Evolutionary conservation across 2,797 vertebrate species (phyloP), one percentile per base, ranked within the genome.

Genomic region (Lithobates pipiens): DNA sequence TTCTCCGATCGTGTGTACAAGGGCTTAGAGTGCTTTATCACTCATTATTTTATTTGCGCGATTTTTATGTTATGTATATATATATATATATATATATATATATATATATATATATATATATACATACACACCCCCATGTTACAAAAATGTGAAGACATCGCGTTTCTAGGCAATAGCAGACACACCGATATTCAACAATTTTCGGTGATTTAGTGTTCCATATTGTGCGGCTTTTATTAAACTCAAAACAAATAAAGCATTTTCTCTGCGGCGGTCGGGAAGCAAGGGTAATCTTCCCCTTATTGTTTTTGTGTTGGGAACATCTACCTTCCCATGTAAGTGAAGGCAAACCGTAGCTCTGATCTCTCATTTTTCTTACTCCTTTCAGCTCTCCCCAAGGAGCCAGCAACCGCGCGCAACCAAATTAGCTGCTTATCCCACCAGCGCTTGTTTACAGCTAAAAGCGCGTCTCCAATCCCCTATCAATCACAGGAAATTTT

Each of bases 351-450:
- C 61, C 1, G 6, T 65, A 21, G n/a, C 63, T 68, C 32, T 8
- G 25, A 25, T 77, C 32, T 21, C 57, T 78, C 16, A 78, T 68
- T 27, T 27, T 78, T 15, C 29, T 65, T 18, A n/a, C 76, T 16
- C 57, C 5, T 67, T 68, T 68, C 39, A 65, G 6, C 42, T 68
- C 21, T 68, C 77, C 63, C 77, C 0, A 36, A 78, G 77, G 63
- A 78, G 39, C 16, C 39, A 9, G 3, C 7, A 39, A 27, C 15
- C 6, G 8, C 77, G 27, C 34, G 68, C 63, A 68, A 32, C 36
- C 18, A 78, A 78, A 78, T 78, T 16, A 77, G n/a, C 39, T 78
- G 77, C 61, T 68, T 78, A 78, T 44, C 61, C 77, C 34, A 39
- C 61, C 63, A 4, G 36, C 18, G n/a, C 23, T 15, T 67, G 57